phyloP scores from a whole-genome alignment of 2,113 vertebrate species.

The Stercorarius parasiticus region DNA sequence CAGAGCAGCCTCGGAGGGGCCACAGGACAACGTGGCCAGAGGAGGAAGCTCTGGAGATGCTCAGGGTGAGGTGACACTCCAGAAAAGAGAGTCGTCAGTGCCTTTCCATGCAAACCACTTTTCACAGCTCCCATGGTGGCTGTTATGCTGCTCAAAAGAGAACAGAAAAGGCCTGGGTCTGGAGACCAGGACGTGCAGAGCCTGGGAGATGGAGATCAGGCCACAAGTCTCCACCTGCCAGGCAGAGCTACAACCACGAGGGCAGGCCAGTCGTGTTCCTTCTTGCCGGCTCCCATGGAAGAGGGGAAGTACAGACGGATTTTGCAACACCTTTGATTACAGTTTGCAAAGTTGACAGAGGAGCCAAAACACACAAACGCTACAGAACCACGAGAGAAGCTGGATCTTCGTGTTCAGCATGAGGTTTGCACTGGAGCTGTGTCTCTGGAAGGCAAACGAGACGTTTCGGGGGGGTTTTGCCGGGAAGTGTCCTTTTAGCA shows the following conservation, averaged over 20 bases:
- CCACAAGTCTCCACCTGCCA: conserved; percentile 15
- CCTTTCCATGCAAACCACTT: not conserved
- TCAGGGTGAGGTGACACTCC: not conserved
- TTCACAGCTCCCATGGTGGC: not conserved
- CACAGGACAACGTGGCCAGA: fast-evolving
- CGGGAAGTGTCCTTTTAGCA: not conserved
- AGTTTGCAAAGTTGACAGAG: not conserved
- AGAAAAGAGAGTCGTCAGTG: fast-evolving
- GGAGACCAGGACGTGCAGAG: not conserved
- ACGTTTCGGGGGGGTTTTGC: not conserved
- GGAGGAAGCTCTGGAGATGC: not conserved
- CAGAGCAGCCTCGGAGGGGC: not conserved
- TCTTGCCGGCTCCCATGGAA: not conserved
- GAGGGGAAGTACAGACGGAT: not conserved
- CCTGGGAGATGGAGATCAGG: not conserved
- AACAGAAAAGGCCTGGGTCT: not conserved
- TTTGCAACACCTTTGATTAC: not conserved
- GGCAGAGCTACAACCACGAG: not conserved
- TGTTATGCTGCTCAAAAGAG: not conserved
- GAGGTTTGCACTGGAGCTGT: fast-evolving
- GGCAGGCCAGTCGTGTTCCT: not conserved
- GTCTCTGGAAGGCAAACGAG: not conserved
- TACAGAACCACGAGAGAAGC: not conserved
- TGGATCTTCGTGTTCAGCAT: not conserved
- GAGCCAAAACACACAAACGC: not conserved